Evolutionary conservation across 2,888 invertebrate species (phyloP).

Genomic region (Entomobrya multifasciata): DNA sequence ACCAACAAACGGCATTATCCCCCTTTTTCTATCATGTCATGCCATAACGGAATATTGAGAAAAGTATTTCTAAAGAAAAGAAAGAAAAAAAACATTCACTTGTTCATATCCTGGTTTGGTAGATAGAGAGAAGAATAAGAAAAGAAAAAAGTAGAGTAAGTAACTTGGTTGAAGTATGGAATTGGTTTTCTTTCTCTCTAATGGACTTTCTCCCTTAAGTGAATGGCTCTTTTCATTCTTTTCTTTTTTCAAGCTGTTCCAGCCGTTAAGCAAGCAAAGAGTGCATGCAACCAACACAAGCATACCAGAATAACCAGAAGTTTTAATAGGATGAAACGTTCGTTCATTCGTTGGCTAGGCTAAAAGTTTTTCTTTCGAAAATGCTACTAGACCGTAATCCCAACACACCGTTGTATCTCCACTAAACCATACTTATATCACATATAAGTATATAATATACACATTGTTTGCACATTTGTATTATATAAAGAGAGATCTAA

Average conservation of each 20-base stretch:
- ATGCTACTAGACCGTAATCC: conserved; percentile 34
- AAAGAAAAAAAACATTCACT: conserved; percentile 59
- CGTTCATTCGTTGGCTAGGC: not conserved
- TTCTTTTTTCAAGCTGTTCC: conserved; percentile 69
- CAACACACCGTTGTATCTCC: too few species aligned
- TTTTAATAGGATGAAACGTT: conserved; percentile 32
- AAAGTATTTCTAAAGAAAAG: conserved; percentile 46
- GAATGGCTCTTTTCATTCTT: conserved; percentile 72
- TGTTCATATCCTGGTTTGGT: conserved; percentile 60
- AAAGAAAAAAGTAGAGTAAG: conserved; percentile 72
- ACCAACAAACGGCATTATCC: conserved; percentile 25
- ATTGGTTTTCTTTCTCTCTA: conserved; percentile 79
- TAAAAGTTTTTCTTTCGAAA: conserved; percentile 43
- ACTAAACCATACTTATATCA: not conserved
- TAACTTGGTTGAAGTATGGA: conserved; percentile 78
- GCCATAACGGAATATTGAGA: conserved; percentile 61
- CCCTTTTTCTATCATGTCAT: conserved; percentile 60
- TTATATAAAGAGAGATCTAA: too few species aligned
- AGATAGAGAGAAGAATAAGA: conserved; percentile 44
- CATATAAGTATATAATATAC: conserved; percentile 24
- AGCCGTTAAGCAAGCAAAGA: conserved; percentile 69
- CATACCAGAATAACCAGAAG: too few species aligned
- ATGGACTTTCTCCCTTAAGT: conserved; percentile 79
- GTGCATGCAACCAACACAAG: conserved; percentile 65
- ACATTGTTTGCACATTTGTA: conserved; percentile 13